phyloP scores from a whole-genome alignment of 2,888 invertebrate species.

The Charanyca ferruginea region DNA sequence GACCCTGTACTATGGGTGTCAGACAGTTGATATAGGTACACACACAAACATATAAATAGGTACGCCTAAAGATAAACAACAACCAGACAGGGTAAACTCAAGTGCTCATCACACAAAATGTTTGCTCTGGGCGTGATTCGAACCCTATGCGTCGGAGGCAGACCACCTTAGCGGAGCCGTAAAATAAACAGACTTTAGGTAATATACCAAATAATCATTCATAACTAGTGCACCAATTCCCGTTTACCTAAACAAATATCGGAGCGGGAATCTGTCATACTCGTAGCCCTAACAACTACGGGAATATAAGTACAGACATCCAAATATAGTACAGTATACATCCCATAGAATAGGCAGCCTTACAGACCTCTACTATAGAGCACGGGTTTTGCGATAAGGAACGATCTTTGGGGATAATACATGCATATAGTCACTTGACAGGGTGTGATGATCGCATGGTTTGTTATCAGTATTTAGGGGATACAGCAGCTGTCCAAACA shows the following conservation, averaged over 20 bases:
- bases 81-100: too few species aligned
- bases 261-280: not conserved
- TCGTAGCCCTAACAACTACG: not conserved
- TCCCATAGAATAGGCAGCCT: conserved; percentile 8
- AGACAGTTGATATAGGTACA: too few species aligned
- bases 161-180: too few species aligned
- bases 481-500: conserved; percentile 48
- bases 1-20: too few species aligned
- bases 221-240: not conserved
- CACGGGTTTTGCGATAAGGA: conserved; percentile 38
- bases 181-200: too few species aligned
- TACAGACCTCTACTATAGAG: conserved; percentile 18
- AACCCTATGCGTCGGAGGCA: too few species aligned
- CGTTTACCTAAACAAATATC: not conserved
- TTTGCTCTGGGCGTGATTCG: too few species aligned
- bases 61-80: too few species aligned
- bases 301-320: not conserved
- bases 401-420: conserved; percentile 52
- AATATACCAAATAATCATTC: too few species aligned
- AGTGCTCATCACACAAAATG: too few species aligned
- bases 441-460: conserved; percentile 27
- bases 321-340: conserved; percentile 5
- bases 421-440: conserved; percentile 56
- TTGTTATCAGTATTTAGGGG: conserved; percentile 37
- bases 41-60: too few species aligned